Evolutionary conservation across 2,797 vertebrate species (phyloP), one percentile per base, ranked within the genome.

Genomic region (Melanotaenia maccullochi): DNA sequence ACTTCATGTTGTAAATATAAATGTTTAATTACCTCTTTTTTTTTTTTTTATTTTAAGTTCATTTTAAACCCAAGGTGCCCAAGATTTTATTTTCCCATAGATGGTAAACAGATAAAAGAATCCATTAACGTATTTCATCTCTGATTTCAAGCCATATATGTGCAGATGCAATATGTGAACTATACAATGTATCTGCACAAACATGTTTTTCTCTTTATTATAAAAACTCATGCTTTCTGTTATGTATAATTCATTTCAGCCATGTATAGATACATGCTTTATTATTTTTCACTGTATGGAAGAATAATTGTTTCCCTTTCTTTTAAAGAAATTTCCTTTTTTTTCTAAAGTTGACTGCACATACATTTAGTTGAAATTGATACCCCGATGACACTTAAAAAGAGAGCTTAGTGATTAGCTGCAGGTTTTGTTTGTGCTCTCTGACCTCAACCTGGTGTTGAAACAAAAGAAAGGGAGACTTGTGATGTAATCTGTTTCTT

Each of bases 401-500:
- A 57, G 8, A 20, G 6, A 30, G 18, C 3, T 68, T 2, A 33
- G n/a, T 35, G 8, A 36, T 42, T 63, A 69, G 4, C n/a, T 42
- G 42, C 20, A 32, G 25, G 8, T 42, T 54, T n/a, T 35, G 36
- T 75, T 28, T 75, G 25, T 58, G 20, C 14, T 66, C n/a, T 7
- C 0, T 52, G 36, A 64, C 20, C 1, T 40, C 30, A 30, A 30
- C 30, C 9, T 60, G 55, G 0, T 65, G 25, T 32, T 24, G 28
- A 16, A 73, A 62, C 54, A 79, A 61, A 49, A 71, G n/a, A 68
- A 75, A 61, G 28, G 4, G 0, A 68, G n/a, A 4, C 14, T 20
- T 56, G 49, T 82, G 74, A 84, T 80, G 13, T 49, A 65, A 88
- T 87, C 69, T 66, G 36, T 12, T 55, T 58, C 44, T 49, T 49